phyloP scores from a whole-genome alignment of 2,797 vertebrate genomes.

The Chanos chanos region DNA sequence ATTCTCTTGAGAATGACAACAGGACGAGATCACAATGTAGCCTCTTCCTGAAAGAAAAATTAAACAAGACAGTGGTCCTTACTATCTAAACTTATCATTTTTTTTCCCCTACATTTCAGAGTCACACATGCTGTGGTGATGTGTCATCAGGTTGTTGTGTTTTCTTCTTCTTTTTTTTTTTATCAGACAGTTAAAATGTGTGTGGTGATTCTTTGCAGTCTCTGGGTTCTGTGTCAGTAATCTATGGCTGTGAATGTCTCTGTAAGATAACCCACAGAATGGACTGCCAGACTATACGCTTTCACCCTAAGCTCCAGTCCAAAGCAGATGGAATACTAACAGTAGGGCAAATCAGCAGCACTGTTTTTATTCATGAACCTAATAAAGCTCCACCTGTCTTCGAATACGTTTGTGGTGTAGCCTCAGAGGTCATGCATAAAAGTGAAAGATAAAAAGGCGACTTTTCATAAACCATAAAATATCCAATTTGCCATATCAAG shows the following conservation, averaged over 20 bases:
- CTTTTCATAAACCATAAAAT: conserved; percentile 73
- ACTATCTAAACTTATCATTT: too few species aligned
- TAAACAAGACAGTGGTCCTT: too few species aligned
- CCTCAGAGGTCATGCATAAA: conserved; percentile 63
- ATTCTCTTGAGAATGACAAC: conserved; percentile 14
- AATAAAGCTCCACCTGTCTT: conserved; percentile 67
- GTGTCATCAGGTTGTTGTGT: too few species aligned
- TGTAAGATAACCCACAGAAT: not conserved
- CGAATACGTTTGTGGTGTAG: conserved; percentile 55
- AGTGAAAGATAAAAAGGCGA: conserved; percentile 62
- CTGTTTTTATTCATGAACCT: conserved; percentile 58
- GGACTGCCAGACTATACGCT: not conserved
- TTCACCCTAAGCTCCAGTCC: not conserved
- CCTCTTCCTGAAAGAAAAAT: not conserved
- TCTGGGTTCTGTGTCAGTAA: not conserved
- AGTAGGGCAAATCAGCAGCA: conserved; percentile 42
- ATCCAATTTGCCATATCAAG: conserved; percentile 76
- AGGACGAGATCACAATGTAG: not conserved
- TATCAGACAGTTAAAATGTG: too few species aligned
- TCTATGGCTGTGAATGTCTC: not conserved
- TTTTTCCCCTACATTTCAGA: too few species aligned
- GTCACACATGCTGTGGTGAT: too few species aligned
- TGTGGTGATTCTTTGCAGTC: too few species aligned
- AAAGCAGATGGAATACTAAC: conserved; percentile 25
- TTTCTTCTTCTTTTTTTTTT: too few species aligned